A percentile compares a stretch with the other conserved stretches of the same genome.
Conservation (phyloP, 2,888 invertebrate genomes). For the Drosophila fulvimacula region DNA sequence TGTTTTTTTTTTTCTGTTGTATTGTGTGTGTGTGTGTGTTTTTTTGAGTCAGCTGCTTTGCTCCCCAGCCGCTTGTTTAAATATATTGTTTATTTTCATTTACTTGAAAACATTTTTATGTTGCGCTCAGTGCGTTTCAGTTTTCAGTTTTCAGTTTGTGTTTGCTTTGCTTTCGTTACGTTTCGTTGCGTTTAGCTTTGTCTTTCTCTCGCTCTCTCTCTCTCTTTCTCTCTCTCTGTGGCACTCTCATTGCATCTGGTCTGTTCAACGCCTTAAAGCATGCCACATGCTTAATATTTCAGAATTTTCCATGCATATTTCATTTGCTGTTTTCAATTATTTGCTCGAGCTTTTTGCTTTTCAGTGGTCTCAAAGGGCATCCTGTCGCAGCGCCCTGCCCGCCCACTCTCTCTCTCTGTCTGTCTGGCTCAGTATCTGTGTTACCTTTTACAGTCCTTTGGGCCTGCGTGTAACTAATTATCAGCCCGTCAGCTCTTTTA, state of each 20-base stretch:
- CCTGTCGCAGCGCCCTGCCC: neutral
- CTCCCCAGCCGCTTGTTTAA: conserved; percentile 38
- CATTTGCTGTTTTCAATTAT: conserved; percentile 38
- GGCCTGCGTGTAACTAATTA: neutral
- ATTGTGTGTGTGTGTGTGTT: conserved; percentile 8
- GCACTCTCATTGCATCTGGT: neutral
- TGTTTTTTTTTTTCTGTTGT: neutral
- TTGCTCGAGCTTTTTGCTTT: conserved; percentile 17
- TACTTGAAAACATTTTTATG: conserved; percentile 47
- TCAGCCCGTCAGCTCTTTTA: neutral
- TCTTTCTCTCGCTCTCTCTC: neutral
- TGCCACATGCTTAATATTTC: conserved; percentile 12
- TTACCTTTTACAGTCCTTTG: neutral
- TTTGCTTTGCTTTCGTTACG: conserved; percentile 38
- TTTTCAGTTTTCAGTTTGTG: conserved; percentile 29
- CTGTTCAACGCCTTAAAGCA: neutral
- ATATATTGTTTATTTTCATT: conserved; percentile 62
- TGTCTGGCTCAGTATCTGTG: neutral
- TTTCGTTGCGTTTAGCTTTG: conserved; percentile 18
- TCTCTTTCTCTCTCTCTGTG: neutral
- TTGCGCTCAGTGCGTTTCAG: conserved; percentile 14
- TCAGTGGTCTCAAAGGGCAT: conserved; percentile 10
- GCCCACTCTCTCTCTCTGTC: neutral
- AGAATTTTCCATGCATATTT: conserved; percentile 37
- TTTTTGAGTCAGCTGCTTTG: conserved; percentile 48